A percentile compares a stretch with the other conserved stretches of the same genome.
Conservation (phyloP, 2,113 vertebrate species). For the Crypturellus undulatus region DNA sequence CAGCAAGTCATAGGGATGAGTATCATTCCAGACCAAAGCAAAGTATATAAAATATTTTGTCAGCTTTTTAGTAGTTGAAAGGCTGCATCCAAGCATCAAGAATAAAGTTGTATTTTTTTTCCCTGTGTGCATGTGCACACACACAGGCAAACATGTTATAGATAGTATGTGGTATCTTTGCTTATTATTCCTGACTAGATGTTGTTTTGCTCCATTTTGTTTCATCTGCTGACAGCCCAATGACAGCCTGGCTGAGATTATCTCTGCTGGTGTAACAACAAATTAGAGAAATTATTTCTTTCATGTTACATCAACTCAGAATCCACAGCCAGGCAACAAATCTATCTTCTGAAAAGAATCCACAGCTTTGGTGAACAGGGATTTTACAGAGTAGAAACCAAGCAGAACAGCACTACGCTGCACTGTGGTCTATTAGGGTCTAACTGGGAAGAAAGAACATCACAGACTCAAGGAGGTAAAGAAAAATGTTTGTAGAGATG, state of each 20-base stretch:
- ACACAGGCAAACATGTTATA: neutral
- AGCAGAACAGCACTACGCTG: neutral
- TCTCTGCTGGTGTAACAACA: neutral
- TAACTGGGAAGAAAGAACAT: neutral
- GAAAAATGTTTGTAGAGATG: neutral
- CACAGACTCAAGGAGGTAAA: neutral
- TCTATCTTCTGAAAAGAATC: neutral
- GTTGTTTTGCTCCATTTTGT: neutral
- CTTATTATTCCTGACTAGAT: neutral
- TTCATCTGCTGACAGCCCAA: neutral
- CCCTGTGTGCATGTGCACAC: too few species aligned
- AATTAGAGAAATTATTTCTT: neutral
- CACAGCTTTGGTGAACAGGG: neutral
- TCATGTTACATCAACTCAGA: neutral
- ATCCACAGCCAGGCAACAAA: neutral
- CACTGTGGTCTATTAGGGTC: neutral
- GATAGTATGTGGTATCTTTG: neutral
- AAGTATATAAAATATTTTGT: accelerated
- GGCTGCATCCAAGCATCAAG: neutral
- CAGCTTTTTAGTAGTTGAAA: neutral
- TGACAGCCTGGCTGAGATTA: neutral
- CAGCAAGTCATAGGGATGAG: neutral
- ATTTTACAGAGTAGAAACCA: neutral
- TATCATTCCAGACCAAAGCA: too few species aligned
- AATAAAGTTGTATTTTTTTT: neutral